These are phyloP conservation scores for Tapera naevia DNA, from an alignment of 2,797 vertebrate species.

Conservation along the genomic window DNA sequence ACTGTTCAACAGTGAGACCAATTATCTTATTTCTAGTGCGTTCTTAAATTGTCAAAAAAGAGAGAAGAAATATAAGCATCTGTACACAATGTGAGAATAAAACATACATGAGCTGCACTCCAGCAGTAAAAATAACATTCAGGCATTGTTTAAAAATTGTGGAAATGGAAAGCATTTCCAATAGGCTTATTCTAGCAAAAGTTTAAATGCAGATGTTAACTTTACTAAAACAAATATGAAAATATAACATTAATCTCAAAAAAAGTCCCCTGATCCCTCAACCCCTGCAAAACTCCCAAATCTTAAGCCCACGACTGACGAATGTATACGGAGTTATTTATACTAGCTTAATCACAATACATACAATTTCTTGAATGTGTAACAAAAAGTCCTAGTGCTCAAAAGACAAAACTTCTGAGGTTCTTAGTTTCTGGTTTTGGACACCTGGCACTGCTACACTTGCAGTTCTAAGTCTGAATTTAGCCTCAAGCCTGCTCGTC, in stretches of 20 bases:
- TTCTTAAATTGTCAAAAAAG: constrained; percentile 12
- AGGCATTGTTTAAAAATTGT: neutral
- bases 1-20: neutral
- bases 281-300: no score
- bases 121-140: neutral
- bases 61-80: neutral
- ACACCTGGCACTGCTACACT: neutral
- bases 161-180: neutral
- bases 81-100: neutral
- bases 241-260: neutral
- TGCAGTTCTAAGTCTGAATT: neutral
- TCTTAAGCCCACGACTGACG: neutral
- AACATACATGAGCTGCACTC: neutral
- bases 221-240: neutral
- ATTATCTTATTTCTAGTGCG: constrained; percentile 9
- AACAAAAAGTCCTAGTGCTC: neutral
- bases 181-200: neutral
- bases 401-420: neutral
- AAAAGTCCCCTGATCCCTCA: neutral
- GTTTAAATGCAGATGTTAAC: neutral
- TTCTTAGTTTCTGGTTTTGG: neutral
- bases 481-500: neutral
- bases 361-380: neutral
- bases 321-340: neutral
- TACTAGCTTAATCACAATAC: neutral